These are phyloP conservation scores for Rhodophaea formosa DNA, from an alignment of 2,888 invertebrate species.

Conservation along the genomic window DNA sequence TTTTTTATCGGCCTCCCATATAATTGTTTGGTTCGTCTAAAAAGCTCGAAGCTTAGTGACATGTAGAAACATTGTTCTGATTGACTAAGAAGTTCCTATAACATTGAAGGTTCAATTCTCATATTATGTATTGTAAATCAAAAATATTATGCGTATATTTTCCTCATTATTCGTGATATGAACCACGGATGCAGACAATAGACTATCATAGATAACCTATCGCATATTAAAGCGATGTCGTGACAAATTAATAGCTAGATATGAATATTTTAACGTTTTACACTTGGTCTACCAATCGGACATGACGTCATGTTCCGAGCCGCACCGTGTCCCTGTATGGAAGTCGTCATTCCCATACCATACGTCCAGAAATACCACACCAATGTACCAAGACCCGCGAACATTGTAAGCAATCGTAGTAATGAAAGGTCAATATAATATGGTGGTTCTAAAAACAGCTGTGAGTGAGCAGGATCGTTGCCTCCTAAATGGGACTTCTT, in stretches of 20 bases:
- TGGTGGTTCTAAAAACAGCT: constrained; percentile 10
- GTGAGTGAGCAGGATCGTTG: constrained; percentile 15
- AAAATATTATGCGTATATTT: neutral
- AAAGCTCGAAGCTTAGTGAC: too few relatives aligned
- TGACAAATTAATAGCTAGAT: constrained; percentile 8
- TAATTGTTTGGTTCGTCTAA: too few relatives aligned
- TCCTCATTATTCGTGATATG: neutral
- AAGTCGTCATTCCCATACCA: constrained; percentile 74
- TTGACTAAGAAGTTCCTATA: too few relatives aligned
- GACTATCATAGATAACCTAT: constrained; percentile 11
- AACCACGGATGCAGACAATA: neutral
- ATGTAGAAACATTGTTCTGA: too few relatives aligned
- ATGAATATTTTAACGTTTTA: constrained; percentile 12
- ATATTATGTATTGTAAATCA: too few relatives aligned
- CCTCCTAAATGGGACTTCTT: constrained; percentile 2
- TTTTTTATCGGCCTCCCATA: too few relatives aligned
- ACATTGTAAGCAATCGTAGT: neutral
- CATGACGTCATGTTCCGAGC: constrained; percentile 70
- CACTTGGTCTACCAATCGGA: constrained; percentile 39
- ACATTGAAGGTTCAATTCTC: too few relatives aligned
- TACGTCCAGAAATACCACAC: constrained; percentile 64
- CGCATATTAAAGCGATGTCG: constrained; percentile 3
- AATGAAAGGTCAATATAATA: constrained; percentile 2
- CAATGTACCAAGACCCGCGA: constrained; percentile 33
- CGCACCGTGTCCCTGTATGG: constrained; percentile 61